Evolutionary conservation across 2,113 vertebrate species (phyloP), one percentile per base, ranked within the genome.

Genomic region (Callipepla squamata): DNA sequence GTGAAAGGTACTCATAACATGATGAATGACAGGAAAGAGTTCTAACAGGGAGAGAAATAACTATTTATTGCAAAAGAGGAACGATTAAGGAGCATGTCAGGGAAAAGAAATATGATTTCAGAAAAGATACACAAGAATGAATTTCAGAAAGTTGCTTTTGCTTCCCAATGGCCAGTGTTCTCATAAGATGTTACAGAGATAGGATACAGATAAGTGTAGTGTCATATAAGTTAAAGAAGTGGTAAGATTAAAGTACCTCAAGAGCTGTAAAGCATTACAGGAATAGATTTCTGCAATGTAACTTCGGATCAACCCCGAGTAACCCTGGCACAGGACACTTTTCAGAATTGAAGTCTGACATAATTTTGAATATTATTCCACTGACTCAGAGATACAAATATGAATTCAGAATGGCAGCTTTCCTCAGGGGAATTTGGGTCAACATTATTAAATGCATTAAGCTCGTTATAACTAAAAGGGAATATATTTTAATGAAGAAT

Each of bases 401-500:
- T 18, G 61, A 91, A 73, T 67, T 83, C 78, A 70, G 66, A 74
- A 79, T 34, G 40, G 44, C 75, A 90, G n/a, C 80, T 67, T 68
- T 91, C 45, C 65, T 94, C 65, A 8, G 11, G 66, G 67, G 77
- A 89, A 67, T 89, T 85, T 89, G n/a, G 68, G 76, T 83, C 73
- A 96, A 85, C 72, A 91, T 45, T 75, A 90, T 94, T 83, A 92
- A 91, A 88, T 45, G 47, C 65, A 90, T 96, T 91, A 94, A 4
- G 15, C 73, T 93, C 82, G 94, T 95, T 96, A 96, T 92, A 92
- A 94, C 73, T 66, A 80, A 90, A 92, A 88, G 80, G 44, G 63
- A 75, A 83, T 68, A 44, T 53, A 90, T 92, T 96, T 84, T 94
- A 92, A 90, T 90, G 92, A 95, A 48, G 73, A 90, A 95, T 91